Percentiles rank a stretch among this genome's conserved stretches.
Conservation (phyloP, 2,113 vertebrate species). For the Rhodinocichla rosea region DNA sequence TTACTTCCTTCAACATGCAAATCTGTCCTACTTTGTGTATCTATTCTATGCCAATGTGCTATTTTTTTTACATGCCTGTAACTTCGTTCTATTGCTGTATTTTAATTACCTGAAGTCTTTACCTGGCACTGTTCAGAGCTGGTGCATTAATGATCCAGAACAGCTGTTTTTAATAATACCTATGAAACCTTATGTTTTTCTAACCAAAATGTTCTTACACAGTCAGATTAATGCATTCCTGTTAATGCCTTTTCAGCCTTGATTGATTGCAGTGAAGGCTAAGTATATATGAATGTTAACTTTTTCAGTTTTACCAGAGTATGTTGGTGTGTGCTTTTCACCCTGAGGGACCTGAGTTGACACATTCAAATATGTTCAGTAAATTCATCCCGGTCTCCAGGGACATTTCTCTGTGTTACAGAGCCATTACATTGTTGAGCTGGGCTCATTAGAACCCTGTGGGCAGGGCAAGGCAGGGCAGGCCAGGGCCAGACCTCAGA, state of each 20-base stretch:
- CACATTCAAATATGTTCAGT: background rate
- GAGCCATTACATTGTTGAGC: background rate
- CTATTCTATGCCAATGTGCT: background rate
- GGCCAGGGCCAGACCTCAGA: background rate
- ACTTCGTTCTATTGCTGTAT: background rate
- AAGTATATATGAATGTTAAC: background rate
- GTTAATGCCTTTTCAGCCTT: background rate
- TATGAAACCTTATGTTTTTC: background rate
- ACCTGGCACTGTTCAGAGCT: background rate
- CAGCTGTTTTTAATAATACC: background rate
- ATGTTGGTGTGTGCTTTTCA: background rate
- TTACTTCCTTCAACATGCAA: background rate
- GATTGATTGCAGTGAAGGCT: background rate
- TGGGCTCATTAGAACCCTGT: background rate
- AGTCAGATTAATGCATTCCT: background rate
- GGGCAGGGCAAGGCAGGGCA: background rate
- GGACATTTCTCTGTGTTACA: background rate
- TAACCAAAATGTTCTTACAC: background rate
- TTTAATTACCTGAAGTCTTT: background rate
- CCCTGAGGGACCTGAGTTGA: background rate
- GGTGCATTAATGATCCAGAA: background rate
- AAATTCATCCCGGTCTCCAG: background rate
- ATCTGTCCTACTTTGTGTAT: background rate
- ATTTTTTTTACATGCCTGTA: background rate
- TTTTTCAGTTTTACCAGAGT: background rate